Evolutionary conservation across 2,888 invertebrate genomes (phyloP), one percentile per base, ranked within the genome.

Genomic region (Baronia brevicornis): DNA sequence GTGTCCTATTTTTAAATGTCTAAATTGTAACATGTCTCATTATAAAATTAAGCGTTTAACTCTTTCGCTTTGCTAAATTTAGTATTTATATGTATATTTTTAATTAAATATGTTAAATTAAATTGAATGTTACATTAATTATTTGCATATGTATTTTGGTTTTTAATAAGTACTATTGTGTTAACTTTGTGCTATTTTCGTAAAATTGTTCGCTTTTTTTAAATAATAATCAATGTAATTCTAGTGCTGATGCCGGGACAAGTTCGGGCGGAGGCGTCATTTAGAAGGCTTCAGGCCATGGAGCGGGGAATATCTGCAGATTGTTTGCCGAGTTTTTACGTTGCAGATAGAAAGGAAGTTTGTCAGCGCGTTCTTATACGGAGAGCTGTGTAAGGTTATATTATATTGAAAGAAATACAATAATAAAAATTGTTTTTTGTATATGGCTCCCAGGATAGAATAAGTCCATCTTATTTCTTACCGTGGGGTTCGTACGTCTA

Each of bases 201-300:
- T 17, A 18, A 4, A 17, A 19, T 1, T 23, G 11, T 19, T 7
- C 13, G 28, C 18, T 33, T 28, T 13, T 21, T 18, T 15, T 8
- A 2, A 1, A 27, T 2, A 6, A 8, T 20, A 2, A 24, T 27
- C 1, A 7, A 14, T 15, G 3, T 10, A 9, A 15, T 42, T 36
- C 9, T 37, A 80, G 82, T 60, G 30, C 44, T 84, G 28, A 41
- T 78, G 1, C 68, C 68, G 0, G 77, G 78, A 0, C 70, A 73
- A 31, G 51, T 56, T 1, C 67, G 78, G 0, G 46, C 63, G 1
- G 82, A 84, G 33, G 58, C 44, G 0, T 59, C 71, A 1, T 84
- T 84, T 39, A 54, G 62, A 7, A 66, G 65, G 1, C 44, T 68
- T 2, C 57, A 54, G 14, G 53, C 51, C 1, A 39, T 51, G 34